These are phyloP conservation scores for Prochilodus magdalenae DNA, from an alignment of 2,113 vertebrate species.

Conservation along the genomic window DNA sequence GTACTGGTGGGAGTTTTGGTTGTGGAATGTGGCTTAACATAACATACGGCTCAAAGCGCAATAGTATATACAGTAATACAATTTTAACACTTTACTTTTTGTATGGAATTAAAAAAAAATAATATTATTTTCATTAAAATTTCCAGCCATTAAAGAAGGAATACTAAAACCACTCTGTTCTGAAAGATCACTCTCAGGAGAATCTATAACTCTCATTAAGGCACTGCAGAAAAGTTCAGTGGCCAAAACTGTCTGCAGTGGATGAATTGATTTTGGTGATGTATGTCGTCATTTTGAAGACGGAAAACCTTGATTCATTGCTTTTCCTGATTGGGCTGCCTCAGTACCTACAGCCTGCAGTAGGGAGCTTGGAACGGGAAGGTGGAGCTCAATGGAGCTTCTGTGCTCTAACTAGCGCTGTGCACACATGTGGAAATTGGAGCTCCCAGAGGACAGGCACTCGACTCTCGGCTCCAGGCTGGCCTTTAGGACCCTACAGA, in stretches of 20 bases:
- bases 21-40: too few relatives aligned
- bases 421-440: constrained; percentile 48
- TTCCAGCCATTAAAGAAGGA: too few relatives aligned
- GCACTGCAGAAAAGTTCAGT: constrained; percentile 23
- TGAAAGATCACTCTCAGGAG: neutral
- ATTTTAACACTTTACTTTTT: too few relatives aligned
- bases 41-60: too few relatives aligned
- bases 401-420: constrained; percentile 46
- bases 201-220: constrained; percentile 11
- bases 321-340: constrained; percentile 43
- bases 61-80: too few relatives aligned
- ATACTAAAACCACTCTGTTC: constrained; percentile 9
- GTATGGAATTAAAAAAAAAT: neutral
- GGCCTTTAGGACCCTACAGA: constrained; percentile 27
- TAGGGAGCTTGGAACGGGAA: constrained; percentile 26
- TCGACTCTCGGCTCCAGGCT: constrained; percentile 54
- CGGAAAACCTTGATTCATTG: constrained; percentile 27
- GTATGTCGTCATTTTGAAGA: constrained; percentile 37
- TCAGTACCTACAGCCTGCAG: constrained; percentile 6
- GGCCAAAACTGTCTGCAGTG: neutral
- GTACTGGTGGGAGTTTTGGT: too few relatives aligned
- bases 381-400: constrained; percentile 45
- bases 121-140: too few relatives aligned
- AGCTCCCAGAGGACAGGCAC: constrained; percentile 47
- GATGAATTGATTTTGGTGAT: constrained; percentile 16